Conservation (phyloP, 2,113 vertebrate genomes). For the Nymphicus hollandicus region DNA sequence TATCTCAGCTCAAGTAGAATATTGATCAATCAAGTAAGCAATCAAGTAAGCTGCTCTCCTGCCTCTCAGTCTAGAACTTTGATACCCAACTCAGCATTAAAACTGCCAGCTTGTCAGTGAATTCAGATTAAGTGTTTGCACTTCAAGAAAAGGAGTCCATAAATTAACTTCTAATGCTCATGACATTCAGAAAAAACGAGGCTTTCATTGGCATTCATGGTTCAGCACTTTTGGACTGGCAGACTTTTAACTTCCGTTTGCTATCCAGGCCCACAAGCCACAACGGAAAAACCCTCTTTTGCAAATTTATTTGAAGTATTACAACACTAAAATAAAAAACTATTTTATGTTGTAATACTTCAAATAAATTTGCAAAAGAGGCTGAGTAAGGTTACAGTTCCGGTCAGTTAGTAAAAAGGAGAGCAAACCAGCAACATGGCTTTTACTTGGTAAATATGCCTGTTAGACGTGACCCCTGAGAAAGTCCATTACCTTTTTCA, state of each 20-base stretch:
- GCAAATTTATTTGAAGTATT: too few relatives aligned
- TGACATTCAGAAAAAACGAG: constrained; percentile 11
- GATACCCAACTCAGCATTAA: constrained; percentile 34
- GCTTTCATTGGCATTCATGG: constrained; percentile 21
- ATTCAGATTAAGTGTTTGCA: constrained; percentile 27
- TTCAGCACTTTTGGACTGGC: constrained; percentile 1
- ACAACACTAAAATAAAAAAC: too few relatives aligned
- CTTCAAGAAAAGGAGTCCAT: constrained; percentile 39
- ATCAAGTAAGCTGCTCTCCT: not conserved
- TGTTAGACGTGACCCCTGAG: not conserved
- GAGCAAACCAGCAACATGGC: not conserved
- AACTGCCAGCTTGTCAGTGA: constrained; percentile 18
- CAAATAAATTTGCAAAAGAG: not conserved
- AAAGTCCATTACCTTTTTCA: not conserved
- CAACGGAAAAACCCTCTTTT: too few relatives aligned
- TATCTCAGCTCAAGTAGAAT: constrained; percentile 2
- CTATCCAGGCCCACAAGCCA: not conserved
- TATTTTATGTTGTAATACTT: not conserved
- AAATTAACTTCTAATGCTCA: constrained; percentile 53
- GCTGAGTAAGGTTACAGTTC: not conserved
- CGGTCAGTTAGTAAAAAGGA: not conserved
- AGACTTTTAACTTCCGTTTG: not conserved
- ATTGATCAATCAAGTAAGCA: constrained; percentile 38
- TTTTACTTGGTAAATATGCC: not conserved
- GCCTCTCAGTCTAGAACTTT: not conserved